Evolutionary conservation across 2,888 invertebrate species (phyloP), one percentile per base, ranked within the genome.

Genomic region (Pyrochroa serraticornis): DNA sequence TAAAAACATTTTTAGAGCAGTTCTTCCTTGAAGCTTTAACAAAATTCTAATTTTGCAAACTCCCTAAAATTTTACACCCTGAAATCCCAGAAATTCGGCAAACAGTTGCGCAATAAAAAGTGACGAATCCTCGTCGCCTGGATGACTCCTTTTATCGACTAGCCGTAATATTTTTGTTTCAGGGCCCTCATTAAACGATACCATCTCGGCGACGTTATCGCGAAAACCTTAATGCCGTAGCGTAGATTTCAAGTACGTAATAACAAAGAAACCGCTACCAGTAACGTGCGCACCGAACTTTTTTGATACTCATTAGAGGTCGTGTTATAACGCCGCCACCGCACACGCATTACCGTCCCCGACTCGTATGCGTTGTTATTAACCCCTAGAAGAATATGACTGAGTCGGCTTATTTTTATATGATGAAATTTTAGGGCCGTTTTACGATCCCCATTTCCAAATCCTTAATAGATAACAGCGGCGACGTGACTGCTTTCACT

Each of bases 321-420:
- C 36, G 34, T 50, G 36, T 50, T 43, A 50, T 42, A 43, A 43
- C 22, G 7, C 31, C 7, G 43, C 42, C 36, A 30, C 42, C 36
- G 22, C 30, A 42, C 50, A 50, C 50, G 34, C 50, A 50, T 50
- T 50, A 50, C 43, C 43, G 50, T 41, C 34, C 46, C 7, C 31
- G 31, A 7, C 36, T 47, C 38, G 47, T 47, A 37, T 47, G 47
- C 13, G 13, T 43, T 10, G 37, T 52, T 52, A 51, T 52, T 52
- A 52, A 45, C 44, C 38, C 35, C 13, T 45, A 22, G 41, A 39
- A 33, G 38, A 53, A 53, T 41, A 41, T 53, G 41, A 43, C 47
- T n/a, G 46, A 50, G 50, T 50, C 50, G 50, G 51, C 43, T 51
- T 51, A 51, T 51, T 51, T 51, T 51, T 51, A 51, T 51, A 51